Evolutionary conservation across 2,113 vertebrate species (phyloP), one percentile per base, ranked within the genome.

Genomic region (Trogon melanurus): DNA sequence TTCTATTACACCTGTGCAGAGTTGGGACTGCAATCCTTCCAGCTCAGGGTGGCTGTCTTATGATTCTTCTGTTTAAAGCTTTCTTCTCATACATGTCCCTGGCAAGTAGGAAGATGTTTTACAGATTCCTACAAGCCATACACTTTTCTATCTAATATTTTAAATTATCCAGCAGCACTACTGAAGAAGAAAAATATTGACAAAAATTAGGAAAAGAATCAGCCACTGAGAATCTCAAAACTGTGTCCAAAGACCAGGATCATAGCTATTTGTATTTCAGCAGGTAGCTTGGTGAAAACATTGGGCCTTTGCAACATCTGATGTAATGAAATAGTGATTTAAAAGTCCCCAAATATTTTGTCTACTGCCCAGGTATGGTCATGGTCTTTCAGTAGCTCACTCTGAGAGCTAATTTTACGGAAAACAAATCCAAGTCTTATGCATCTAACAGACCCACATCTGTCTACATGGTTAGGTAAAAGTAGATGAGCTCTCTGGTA

Each of bases 401-500:
- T 89, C 41, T 69, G 7, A 82, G n/a, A 36, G 5, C 5, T 29
- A 79, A 66, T 88, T 64, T 88, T 58, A 54, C 36, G 81, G 64
- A 79, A 80, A 78, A 11, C 26, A 56, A 13, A 75, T 45, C 17
- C 29, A 83, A 38, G 27, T 41, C 23, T 18, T 57, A 4, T 10
- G 9, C 0, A 0, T 38, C 17, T 13, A 2, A 36, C 21, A 79
- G 29, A 73, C 8, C 12, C 12, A 22, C 8, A 34, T 44, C 15
- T 22, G 5, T 75, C 32, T 75, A 34, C 13, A 13, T 10, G 26
- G 17, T 18, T 3, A 65, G 17, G 23, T 34, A 65, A 79, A 79
- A 88, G 5, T 3, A 66, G 21, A 66, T 10, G 3, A 38, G 6
- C 2, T 83, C 9, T 57, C 25, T 41, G 27, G 41, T 38, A 54